phyloP scores from a whole-genome alignment of 1,140 invertebrate genomes.

The Tetragnatha versicolor region DNA sequence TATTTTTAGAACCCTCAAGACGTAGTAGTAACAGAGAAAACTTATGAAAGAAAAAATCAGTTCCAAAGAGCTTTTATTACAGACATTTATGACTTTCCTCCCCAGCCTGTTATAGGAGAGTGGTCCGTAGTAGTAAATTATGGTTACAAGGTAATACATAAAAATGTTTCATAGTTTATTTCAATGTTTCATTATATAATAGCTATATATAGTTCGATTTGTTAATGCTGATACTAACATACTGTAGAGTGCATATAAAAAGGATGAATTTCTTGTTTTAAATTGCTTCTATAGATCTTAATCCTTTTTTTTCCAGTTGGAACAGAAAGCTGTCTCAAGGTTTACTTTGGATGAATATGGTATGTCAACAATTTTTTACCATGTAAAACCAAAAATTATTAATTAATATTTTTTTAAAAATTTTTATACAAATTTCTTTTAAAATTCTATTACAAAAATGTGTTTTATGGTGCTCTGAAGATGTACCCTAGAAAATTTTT shows the following conservation, averaged over 20 bases:
- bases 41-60: not conserved
- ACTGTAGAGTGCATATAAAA: not conserved
- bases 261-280: not conserved
- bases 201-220: not conserved
- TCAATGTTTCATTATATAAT: not conserved
- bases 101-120: conserved; percentile 54
- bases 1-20: conserved; percentile 58
- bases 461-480: not conserved
- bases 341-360: conserved; percentile 58
- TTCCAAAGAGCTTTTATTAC: conserved; percentile 36
- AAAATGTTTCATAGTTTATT: not conserved
- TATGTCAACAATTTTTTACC: not conserved
- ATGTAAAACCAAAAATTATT: not conserved
- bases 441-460: not conserved
- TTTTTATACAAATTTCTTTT: not conserved
- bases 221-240: not conserved
- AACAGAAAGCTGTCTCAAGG: conserved; percentile 17
- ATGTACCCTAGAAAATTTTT: not conserved
- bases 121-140: conserved; percentile 56
- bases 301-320: conserved; percentile 35
- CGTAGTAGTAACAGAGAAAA: conserved; percentile 49
- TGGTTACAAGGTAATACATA: conserved; percentile 37
- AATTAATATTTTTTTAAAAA: not conserved
- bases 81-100: conserved; percentile 57
- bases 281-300: not conserved